Percentiles rank a stretch among this genome's conserved stretches.
These are phyloP conservation scores for Liodrosophila aerea DNA, from an alignment of 2,888 invertebrate genomes.

Conservation along the genomic window DNA sequence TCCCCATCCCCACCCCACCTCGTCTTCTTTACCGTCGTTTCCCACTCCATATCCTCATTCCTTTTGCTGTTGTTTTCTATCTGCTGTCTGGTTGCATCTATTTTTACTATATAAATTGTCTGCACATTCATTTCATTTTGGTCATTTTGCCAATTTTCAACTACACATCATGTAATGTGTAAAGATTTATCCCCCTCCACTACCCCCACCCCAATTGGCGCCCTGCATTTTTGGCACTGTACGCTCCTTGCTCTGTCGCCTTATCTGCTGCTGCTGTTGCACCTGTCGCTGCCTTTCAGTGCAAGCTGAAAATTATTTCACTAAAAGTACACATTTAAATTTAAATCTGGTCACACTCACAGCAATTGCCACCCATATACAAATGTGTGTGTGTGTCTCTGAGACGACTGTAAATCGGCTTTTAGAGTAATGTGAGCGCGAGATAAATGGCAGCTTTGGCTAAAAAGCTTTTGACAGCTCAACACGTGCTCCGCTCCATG, in stretches of 20 bases:
- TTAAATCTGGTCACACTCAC: slow-evolving; percentile 31
- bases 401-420: slow-evolving; percentile 24
- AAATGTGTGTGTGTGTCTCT: no score
- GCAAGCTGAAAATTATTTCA: slow-evolving; percentile 6
- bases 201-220: slow-evolving; percentile 8
- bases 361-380: slow-evolving; percentile 3
- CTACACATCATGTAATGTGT: slow-evolving; percentile 72
- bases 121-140: slow-evolving; percentile 40
- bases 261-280: slow-evolving; percentile 48
- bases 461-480: slow-evolving; percentile 47
- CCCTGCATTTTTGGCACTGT: slow-evolving; percentile 26
- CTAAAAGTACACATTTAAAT: slow-evolving; percentile 20
- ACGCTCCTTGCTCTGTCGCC: slow-evolving; percentile 43
- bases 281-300: slow-evolving; percentile 60
- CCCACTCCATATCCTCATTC: not conserved
- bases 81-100: slow-evolving; percentile 43
- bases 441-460: slow-evolving; percentile 48
- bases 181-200: not conserved
- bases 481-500: slow-evolving; percentile 12
- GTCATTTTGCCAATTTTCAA: slow-evolving; percentile 67
- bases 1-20: no score
- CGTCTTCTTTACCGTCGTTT: not conserved
- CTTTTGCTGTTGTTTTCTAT: slow-evolving; percentile 26
- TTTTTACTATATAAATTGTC: slow-evolving; percentile 66
- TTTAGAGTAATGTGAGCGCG: slow-evolving; percentile 24